phyloP scores from a whole-genome alignment of 2,113 vertebrate species.

The Embiotoca jacksoni region DNA sequence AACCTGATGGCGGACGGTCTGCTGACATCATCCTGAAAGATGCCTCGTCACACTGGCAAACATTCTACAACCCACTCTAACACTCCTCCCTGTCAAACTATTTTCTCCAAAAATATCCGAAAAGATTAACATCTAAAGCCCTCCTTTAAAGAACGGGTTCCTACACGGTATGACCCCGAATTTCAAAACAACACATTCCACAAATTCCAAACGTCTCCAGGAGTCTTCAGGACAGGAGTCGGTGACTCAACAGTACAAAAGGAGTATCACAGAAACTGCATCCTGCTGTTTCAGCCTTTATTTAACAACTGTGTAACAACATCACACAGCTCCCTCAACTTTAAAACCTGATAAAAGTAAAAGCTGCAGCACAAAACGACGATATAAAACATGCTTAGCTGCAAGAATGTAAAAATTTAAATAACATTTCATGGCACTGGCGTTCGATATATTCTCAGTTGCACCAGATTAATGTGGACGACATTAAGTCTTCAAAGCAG shows the following conservation, averaged over 20 bases:
- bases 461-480: not conserved
- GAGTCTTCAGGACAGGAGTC: not conserved
- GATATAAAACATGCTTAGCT: slow-evolving; percentile 3
- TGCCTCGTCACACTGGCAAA: not conserved
- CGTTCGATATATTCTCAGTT: too few relatives aligned
- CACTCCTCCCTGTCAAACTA: fast-evolving
- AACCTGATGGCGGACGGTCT: not conserved
- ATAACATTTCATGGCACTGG: not conserved
- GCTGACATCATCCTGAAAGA: not conserved
- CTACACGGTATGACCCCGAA: too few relatives aligned
- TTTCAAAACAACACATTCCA: slow-evolving; percentile 35
- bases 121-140: not conserved
- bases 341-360: not conserved
- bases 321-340: not conserved
- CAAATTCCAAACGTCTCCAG: slow-evolving; percentile 17
- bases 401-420: not conserved
- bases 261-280: slow-evolving; percentile 61
- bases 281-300: slow-evolving; percentile 51
- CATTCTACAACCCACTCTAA: not conserved
- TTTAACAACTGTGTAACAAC: slow-evolving; percentile 52
- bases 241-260: slow-evolving; percentile 42
- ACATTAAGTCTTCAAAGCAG: not conserved
- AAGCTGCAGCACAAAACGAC: not conserved
- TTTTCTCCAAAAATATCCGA: not conserved
- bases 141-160: not conserved